Evolutionary conservation across 2,797 vertebrate genomes (phyloP), one percentile per base, ranked within the genome.

Genomic region (Oreochromis mossambicus): DNA sequence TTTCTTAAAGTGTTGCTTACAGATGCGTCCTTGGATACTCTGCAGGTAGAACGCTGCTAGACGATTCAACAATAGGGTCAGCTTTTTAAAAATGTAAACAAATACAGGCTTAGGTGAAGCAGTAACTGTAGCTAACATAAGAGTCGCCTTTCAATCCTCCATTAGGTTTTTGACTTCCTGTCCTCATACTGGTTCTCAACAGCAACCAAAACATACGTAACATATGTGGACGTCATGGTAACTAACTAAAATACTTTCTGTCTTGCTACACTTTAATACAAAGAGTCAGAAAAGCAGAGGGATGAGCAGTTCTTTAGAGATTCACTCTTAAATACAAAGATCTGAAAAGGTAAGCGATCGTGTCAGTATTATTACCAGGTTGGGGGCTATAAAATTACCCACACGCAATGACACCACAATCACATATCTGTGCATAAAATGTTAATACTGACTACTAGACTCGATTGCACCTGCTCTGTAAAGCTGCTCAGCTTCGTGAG

Each of bases 191-290:
- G 12, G 36, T 14, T 68, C 63, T 68, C 36, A 41, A 6, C 36
- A 68, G 5, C 12, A 38, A 41, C 36, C 63, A 3, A 68, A 68
- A 15, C n/a, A 68, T 15, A 0, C 0, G 2, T 43, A 9, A 43
- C 66, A 43, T 66, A 13, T 26, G 3, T 43, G 29, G 29, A 70
- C 13, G 5, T 70, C 13, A 70, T 70, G 66, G 26, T 43, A 24
- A 17, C 14, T 6, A 5, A 14, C 36, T 70, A 24, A 70, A 43
- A 10, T 0, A 15, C 3, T 70, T 41, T 68, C 8, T 68, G n/a
- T 43, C 63, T 68, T 26, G 7, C 66, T 43, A 26, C 66, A 43
- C 66, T 26, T 70, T 43, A 43, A 10, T 3, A 15, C 10, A 43
- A 43, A 26, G 21, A 24, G 21, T 26, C 38, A 70, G 5, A 70